Base-by-base conservation (phyloP, 1,140 invertebrate species). In the Drosophila elegans region DNA sequence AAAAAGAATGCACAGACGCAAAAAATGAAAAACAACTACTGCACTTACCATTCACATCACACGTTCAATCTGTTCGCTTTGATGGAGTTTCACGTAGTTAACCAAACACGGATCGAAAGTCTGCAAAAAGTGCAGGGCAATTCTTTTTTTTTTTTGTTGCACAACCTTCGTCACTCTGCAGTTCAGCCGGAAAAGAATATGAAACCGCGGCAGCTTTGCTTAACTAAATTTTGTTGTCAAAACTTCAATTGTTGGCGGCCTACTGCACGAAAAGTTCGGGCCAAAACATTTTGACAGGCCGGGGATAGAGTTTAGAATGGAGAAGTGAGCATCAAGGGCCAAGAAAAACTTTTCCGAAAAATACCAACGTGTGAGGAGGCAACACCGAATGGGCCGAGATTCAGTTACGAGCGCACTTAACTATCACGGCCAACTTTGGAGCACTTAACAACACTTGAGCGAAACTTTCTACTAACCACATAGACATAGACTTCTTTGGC, bases 31-130 rank as follows among this genome's bases (percentile, higher is more conserved):
- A 62, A 21, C 54, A 56, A 49, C 41, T 51, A 39, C 52, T 73
- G 74, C 79, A 83, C 83, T 86, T 88, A 86, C 83, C 83, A 86
- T 86, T 86, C 79, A 86, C 83, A 88, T 86, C 83, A 88, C 83
- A 88, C 82, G 61, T 63, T 62, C 51, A 62, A 68, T 66, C 54
- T 59, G 57, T 55, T 46, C 55, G 59, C 74, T 61, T 52, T 46
- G 52, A 54, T 48, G 41, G 45, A 42, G 44, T 36, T 42, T 57
- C 44, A 54, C 60, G 52, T 55, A 71, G 75, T 78, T 85, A 78
- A 78, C 63, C 63, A 74, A 77, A 56, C 60, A 54, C 51, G 60
- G 56, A 80, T 57, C 56, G 53, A 48, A 16, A 36, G 53, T 25
- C 29, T 52, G 25, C 38, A 44, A 51, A 69, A 64, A 78, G 59